Evolutionary conservation across 2,113 vertebrate genomes (phyloP), one percentile per base, ranked within the genome.

Genomic region (Egretta garzetta): DNA sequence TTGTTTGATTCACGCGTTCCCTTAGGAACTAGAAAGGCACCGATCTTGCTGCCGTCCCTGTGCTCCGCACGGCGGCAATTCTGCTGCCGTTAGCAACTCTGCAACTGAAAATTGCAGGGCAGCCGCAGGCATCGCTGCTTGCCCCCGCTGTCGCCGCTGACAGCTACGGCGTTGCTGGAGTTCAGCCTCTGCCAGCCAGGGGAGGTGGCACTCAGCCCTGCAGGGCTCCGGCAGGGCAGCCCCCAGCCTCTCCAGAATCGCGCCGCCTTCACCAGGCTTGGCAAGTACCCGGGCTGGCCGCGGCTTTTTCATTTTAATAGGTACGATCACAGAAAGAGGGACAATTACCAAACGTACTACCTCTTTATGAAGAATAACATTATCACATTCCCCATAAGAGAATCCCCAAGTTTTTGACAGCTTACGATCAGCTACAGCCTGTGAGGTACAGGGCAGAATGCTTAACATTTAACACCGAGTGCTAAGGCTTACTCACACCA

Each of bases 141-240:
- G 6, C 59, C 49, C 21, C 73, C 5, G 23, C 33, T 47, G 9
- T 6, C 2, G 27, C 64, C 4, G 1, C 4, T 17, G 33, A 39
- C 63, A 35, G 2, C 53, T 10, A 6, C 4, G 0, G 39, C 1
- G 22, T 14, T 9, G 45, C 64, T 59, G 1, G 1, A 72, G n/a
- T 27, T 23, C 32, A 67, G 55, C 60, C 55, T 63, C 63, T 66
- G 9, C 8, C 22, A 66, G 47, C n/a, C 58, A 9, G 4, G 1
- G 10, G 3, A 26, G 70, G 60, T 2, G 8, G 60, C 39, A 14
- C 14, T 15, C 1, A 2, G 52, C 32, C 33, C n/a, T 21, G n/a
- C 24, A 5, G 39, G 49, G 21, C 27, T 9, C 52, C 15, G 16
- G 52, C 52, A 28, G 52, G 30, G 52, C 16, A 55, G 27, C 26